phyloP scores from a whole-genome alignment of 2,888 invertebrate species.

The Teinopalpus imperialis region DNA sequence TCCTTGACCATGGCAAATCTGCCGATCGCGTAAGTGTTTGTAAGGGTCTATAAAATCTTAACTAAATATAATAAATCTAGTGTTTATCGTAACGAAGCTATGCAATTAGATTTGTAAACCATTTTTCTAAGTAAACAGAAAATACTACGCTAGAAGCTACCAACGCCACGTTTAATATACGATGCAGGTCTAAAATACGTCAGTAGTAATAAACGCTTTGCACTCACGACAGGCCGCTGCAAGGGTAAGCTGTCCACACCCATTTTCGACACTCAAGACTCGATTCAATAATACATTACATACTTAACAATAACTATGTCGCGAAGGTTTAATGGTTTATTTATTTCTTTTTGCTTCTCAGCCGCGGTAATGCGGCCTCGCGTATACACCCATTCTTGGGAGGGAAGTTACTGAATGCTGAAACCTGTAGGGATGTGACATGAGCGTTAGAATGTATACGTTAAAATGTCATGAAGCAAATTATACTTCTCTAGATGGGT shows the following conservation, averaged over 20 bases:
- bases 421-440: conserved; percentile 33
- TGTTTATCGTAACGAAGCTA: too few relatives aligned
- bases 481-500: too few relatives aligned
- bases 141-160: neutral
- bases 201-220: conserved; percentile 16
- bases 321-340: conserved; percentile 30
- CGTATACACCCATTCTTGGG: conserved; percentile 51
- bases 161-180: conserved; percentile 12
- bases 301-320: conserved; percentile 31
- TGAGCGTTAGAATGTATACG: too few relatives aligned
- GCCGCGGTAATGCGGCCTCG: conserved; percentile 45
- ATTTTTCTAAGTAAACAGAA: neutral
- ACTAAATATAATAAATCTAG: too few relatives aligned
- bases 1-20: too few relatives aligned
- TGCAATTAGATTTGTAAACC: too few relatives aligned
- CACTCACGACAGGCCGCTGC: conserved; percentile 54
- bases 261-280: conserved; percentile 48
- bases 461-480: too few relatives aligned
- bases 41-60: too few relatives aligned
- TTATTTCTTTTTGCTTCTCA: conserved; percentile 36
- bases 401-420: conserved; percentile 39
- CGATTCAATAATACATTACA: conserved; percentile 42
- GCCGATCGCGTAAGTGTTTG: too few relatives aligned
- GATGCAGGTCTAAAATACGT: conserved; percentile 28
- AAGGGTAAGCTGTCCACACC: conserved; percentile 65